Conservation (phyloP, 2,888 invertebrate species). For the Leucania comma region DNA sequence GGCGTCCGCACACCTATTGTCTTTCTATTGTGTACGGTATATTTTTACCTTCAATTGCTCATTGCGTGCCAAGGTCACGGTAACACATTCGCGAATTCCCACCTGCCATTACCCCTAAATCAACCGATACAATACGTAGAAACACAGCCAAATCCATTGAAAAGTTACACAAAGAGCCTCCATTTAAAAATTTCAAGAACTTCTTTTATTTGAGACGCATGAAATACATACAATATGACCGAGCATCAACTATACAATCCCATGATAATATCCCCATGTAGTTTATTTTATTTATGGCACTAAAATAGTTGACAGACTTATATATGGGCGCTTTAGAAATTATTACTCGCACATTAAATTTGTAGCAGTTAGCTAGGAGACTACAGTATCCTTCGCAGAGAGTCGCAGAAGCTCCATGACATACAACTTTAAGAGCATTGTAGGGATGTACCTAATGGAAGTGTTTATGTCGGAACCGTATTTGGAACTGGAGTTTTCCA, state of each 20-base stretch:
- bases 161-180: conserved; percentile 17
- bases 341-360: conserved; percentile 62
- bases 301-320: conserved; percentile 70
- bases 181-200: conserved; percentile 35
- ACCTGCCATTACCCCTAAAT: conserved; percentile 19
- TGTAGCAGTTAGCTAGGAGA: conserved; percentile 50
- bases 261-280: conserved; percentile 69
- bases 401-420: conserved; percentile 19
- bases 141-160: conserved; percentile 19
- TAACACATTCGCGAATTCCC: too few relatives aligned
- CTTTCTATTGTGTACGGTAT: too few relatives aligned
- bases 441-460: too few relatives aligned
- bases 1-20: too few relatives aligned
- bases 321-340: conserved; percentile 66
- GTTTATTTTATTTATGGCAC: conserved; percentile 71
- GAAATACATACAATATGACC: conserved; percentile 62
- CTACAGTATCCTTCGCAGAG: conserved; percentile 30
- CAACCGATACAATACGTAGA: not conserved
- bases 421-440: not conserved
- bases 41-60: too few relatives aligned
- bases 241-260: conserved; percentile 59
- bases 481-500: too few relatives aligned
- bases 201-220: conserved; percentile 42
- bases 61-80: too few relatives aligned
- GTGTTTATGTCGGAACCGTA: too few relatives aligned